Conservation (phyloP, 1,140 invertebrate species). For the Drosophila paulistorum region DNA sequence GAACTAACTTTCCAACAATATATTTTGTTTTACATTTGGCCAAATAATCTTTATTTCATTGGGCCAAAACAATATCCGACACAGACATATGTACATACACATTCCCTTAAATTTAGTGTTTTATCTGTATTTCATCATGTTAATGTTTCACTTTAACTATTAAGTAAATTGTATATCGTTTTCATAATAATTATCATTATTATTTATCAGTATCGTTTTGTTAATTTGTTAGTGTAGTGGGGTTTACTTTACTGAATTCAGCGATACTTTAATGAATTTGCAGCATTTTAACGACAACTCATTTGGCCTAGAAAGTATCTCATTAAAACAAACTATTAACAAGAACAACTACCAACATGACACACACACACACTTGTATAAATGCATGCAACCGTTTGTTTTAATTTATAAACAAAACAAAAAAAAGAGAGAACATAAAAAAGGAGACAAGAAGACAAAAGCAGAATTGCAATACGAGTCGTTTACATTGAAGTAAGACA, state of each 20-base stretch:
- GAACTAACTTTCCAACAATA: too few species aligned
- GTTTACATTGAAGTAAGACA: slow-evolving; percentile 15
- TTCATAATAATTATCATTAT: too few species aligned
- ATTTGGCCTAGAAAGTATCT: slow-evolving; percentile 7
- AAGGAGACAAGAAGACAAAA: slow-evolving; percentile 6
- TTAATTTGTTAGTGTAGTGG: too few species aligned
- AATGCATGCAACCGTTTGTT: slow-evolving; percentile 15
- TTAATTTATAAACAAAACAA: slow-evolving; percentile 26
- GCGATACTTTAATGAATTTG: not conserved
- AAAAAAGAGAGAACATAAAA: not conserved
- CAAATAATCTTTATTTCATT: too few species aligned
- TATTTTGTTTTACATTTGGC: too few species aligned
- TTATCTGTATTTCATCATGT: too few species aligned
- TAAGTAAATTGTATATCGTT: too few species aligned
- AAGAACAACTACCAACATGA: slow-evolving; percentile 10
- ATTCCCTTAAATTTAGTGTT: too few species aligned
- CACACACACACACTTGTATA: not conserved
- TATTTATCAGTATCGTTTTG: too few species aligned
- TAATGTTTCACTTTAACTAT: too few species aligned
- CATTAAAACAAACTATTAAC: slow-evolving; percentile 12
- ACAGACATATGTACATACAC: too few species aligned
- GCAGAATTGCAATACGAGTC: slow-evolving; percentile 16
- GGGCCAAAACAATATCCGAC: too few species aligned
- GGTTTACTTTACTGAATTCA: not conserved
- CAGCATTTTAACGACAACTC: not conserved